phyloP scores from a whole-genome alignment of 1,140 invertebrate species.

The Halictus rubicundus region DNA sequence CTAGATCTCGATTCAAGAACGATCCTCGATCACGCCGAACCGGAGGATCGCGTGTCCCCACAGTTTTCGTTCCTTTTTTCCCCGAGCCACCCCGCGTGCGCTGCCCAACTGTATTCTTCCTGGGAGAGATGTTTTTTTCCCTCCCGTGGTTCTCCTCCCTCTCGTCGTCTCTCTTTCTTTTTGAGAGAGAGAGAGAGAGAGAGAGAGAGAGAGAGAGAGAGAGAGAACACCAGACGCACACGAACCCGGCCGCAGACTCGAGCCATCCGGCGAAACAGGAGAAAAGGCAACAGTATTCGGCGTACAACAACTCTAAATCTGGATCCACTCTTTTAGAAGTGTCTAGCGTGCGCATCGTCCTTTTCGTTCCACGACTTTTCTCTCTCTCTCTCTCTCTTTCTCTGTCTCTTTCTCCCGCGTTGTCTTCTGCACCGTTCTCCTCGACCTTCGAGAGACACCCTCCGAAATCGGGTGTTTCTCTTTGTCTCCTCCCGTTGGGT shows the following conservation, averaged over 20 bases:
- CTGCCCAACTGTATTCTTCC: conserved; percentile 66
- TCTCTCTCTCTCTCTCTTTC: not conserved
- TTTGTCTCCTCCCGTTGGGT: too few species aligned
- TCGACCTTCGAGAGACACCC: conserved; percentile 27
- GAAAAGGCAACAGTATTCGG: conserved; percentile 54
- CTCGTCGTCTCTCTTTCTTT: conserved; percentile 13
- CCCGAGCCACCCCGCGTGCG: conserved; percentile 15
- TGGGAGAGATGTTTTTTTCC: conserved; percentile 66
- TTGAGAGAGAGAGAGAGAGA: not conserved
- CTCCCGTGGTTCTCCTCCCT: not conserved
- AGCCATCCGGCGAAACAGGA: conserved; percentile 41
- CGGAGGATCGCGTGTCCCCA: not conserved
- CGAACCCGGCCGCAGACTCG: not conserved
- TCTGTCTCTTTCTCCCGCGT: not conserved
- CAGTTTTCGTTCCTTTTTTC: not conserved
- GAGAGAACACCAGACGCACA: not conserved
- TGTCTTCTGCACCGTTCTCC: not conserved
- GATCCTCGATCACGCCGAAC: not conserved
- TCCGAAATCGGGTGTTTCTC: not conserved
- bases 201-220: too few species aligned
- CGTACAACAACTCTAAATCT: conserved; percentile 70
- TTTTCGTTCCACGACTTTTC: not conserved
- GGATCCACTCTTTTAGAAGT: conserved; percentile 70
- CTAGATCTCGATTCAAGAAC: not conserved
- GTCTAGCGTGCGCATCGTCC: conserved; percentile 52